Evolutionary conservation across 2,888 invertebrate species (phyloP).

Genomic region (Amphiduros pacificus): DNA sequence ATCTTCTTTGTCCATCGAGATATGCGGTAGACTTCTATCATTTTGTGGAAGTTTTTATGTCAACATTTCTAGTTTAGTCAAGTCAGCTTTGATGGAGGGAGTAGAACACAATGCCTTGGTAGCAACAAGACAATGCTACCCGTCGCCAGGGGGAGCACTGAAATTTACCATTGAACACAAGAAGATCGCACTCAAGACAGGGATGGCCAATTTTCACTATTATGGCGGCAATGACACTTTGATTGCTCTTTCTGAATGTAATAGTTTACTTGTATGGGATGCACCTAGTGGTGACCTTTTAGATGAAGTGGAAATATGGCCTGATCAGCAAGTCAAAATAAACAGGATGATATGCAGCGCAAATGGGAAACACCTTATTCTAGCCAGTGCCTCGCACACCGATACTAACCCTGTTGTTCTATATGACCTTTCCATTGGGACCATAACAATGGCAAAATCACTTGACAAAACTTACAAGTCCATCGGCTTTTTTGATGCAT

Average conservation of each 20-base stretch:
- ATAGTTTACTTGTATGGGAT: conserved; percentile 37
- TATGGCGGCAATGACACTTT: no score
- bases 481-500: conserved; percentile 36
- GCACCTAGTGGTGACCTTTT: conserved; percentile 35
- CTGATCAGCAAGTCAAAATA: no score
- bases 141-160: conserved; percentile 11
- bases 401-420: conserved; percentile 34
- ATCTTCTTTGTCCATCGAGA: conserved; percentile 89
- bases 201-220: no score
- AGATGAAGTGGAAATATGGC: conserved; percentile 22
- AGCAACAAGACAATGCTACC: conserved; percentile 14
- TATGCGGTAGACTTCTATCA: conserved; percentile 85
- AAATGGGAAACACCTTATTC: no score
- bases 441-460: conserved; percentile 26
- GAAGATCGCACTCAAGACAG: conserved; percentile 53
- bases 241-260: no score
- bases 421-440: conserved; percentile 31
- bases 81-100: no score
- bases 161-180: conserved; percentile 52
- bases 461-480: conserved; percentile 35
- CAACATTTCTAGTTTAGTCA: conserved; percentile 72
- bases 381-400: conserved; percentile 34
- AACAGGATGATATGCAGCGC: no score
- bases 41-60: no score
- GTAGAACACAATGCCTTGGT: conserved; percentile 66